Evolutionary conservation across 2,888 invertebrate species (phyloP).

Genomic region (Mystacides longicornis): DNA sequence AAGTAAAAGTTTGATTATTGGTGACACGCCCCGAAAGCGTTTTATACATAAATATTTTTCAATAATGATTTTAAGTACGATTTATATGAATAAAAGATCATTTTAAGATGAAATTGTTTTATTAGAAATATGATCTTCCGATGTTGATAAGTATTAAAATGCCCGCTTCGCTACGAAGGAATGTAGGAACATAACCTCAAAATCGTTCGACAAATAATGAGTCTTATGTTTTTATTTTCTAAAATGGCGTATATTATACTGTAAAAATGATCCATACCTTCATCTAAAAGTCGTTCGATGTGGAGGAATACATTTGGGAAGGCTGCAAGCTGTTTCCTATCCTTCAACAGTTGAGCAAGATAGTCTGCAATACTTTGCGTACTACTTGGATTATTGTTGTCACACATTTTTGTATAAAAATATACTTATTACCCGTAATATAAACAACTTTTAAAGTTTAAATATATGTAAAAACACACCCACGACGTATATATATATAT

Average conservation of each 20-base stretch:
- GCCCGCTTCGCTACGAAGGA: slow-evolving; percentile 15
- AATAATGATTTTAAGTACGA: too few species aligned
- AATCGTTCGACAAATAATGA: not conserved
- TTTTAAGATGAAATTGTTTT: too few species aligned
- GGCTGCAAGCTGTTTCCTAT: slow-evolving; percentile 99
- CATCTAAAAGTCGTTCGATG: slow-evolving; percentile 97
- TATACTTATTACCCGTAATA: too few species aligned
- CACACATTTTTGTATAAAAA: slow-evolving; percentile 47
- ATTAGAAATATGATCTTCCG: too few species aligned
- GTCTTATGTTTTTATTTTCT: slow-evolving; percentile 1
- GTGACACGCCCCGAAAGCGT: not conserved
- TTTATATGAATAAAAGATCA: too few species aligned
- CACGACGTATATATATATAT: not conserved
- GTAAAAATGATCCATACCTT: slow-evolving; percentile 64
- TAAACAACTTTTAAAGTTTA: not conserved
- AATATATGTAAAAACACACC: not conserved
- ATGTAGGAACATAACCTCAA: slow-evolving; percentile 19
- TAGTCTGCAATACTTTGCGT: slow-evolving; percentile 99
- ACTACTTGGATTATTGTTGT: slow-evolving; percentile 58
- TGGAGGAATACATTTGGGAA: slow-evolving; percentile 99
- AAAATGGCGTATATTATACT: not conserved
- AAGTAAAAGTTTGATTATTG: slow-evolving; percentile 9
- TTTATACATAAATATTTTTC: too few species aligned
- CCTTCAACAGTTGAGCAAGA: slow-evolving; percentile 99
- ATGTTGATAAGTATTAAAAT: too few species aligned